Conservation (phyloP, 2,797 vertebrate genomes). For the Sebastes goodei region DNA sequence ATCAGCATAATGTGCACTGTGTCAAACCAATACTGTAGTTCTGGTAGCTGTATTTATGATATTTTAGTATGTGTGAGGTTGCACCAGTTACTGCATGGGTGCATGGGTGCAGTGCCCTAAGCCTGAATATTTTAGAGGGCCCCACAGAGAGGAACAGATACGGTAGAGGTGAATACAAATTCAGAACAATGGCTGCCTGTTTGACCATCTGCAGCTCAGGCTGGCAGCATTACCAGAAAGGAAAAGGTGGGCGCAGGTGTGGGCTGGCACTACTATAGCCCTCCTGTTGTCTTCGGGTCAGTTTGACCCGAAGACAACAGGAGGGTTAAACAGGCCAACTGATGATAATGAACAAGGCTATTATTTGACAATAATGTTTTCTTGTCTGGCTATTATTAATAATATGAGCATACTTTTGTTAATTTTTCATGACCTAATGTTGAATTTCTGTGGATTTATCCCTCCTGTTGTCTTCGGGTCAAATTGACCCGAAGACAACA, state of each 20-base stretch:
- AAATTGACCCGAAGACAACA: no score
- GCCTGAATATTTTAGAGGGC: neutral
- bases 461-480: no score
- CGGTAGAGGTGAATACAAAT: conserved; percentile 5
- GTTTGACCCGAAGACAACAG: no score
- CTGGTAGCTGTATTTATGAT: neutral
- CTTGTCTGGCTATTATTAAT: no score
- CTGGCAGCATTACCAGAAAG: neutral
- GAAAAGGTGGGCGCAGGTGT: conserved; percentile 36
- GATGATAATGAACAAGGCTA: no score
- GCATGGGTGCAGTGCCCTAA: neutral
- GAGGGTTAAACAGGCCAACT: no score
- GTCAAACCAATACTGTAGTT: neutral
- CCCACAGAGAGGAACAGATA: neutral
- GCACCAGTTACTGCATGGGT: neutral
- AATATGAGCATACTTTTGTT: no score
- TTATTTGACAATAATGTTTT: no score
- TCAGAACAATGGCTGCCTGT: conserved; percentile 49
- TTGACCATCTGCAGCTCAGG: conserved; percentile 21
- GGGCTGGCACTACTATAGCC: conserved; percentile 6
- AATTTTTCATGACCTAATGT: no score
- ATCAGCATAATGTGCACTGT: neutral
- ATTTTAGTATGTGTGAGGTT: neutral
- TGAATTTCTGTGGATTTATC: no score
- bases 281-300: no score